Percentiles rank a stretch among this genome's conserved stretches.
Conservation (phyloP, 2,888 invertebrate genomes). For the Chydorus sphaericus region DNA sequence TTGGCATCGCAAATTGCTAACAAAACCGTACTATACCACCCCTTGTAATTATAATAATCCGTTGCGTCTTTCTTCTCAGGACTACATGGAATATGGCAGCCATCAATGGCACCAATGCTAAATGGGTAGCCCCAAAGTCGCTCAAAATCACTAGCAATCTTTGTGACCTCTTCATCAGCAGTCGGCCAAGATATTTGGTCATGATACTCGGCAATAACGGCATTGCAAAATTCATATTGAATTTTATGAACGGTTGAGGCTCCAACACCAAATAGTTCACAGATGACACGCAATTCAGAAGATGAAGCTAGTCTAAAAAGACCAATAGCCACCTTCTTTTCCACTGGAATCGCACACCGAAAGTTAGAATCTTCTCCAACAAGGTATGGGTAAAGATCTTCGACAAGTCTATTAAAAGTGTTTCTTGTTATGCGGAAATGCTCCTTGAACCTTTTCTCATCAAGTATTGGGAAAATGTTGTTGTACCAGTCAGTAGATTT, state of each 20-base stretch:
- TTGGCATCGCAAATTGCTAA: neutral
- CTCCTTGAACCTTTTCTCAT: neutral
- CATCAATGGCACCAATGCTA: neutral
- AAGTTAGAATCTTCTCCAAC: neutral
- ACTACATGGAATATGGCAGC: neutral
- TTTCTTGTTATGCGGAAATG: neutral
- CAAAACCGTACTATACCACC: neutral
- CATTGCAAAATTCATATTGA: neutral
- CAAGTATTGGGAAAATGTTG: neutral
- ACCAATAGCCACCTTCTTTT: neutral
- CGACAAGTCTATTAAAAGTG: neutral
- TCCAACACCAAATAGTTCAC: neutral
- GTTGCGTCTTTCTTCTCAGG: neutral
- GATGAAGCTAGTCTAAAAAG: neutral
- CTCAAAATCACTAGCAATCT: no score
- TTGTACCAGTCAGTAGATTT: no score
- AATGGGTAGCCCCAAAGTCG: no score
- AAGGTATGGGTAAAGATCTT: neutral
- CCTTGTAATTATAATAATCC: neutral
- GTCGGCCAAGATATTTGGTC: no score
- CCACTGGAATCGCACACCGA: neutral
- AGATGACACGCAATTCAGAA: neutral
- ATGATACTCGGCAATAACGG: neutral
- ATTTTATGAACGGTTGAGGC: neutral
- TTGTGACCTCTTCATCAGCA: no score